Evolutionary conservation across 2,888 invertebrate genomes (phyloP).

Genomic region (Patella caerulea): DNA sequence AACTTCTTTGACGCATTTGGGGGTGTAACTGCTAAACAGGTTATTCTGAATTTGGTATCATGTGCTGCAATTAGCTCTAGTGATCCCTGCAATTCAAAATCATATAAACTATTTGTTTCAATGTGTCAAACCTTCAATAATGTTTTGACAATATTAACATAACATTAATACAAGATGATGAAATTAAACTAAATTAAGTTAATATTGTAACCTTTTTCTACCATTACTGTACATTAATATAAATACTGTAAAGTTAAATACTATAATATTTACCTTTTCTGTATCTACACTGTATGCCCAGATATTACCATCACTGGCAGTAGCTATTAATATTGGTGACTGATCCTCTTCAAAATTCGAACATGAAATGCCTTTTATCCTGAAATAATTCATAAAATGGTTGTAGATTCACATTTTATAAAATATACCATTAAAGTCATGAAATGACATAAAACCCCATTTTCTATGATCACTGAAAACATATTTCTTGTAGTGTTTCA

Average conservation of each 20-base stretch:
- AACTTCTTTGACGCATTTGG: conserved; percentile 20
- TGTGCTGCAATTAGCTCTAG: conserved; percentile 43
- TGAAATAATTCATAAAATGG: conserved; percentile 26
- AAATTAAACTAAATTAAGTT: no score
- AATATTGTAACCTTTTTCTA: no score
- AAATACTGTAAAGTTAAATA: neutral
- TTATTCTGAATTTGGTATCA: conserved; percentile 53
- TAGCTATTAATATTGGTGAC: conserved; percentile 73
- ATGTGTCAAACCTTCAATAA: no score
- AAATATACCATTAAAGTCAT: no score
- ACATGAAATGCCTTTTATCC: conserved; percentile 46
- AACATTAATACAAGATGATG: no score
- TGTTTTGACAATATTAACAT: no score
- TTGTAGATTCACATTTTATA: no score
- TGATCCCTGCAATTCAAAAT: neutral
- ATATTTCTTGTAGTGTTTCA: no score
- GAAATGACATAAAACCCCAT: no score
- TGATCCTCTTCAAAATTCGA: conserved; percentile 24
- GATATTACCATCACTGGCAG: conserved; percentile 85
- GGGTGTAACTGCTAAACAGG: conserved; percentile 48
- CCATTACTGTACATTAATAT: no score
- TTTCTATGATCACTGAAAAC: no score
- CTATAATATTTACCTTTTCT: conserved; percentile 34
- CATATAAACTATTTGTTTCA: neutral
- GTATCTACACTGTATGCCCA: conserved; percentile 79